Evolutionary conservation across 1,140 invertebrate species (phyloP).

Genomic region (Drosophila kanapiae): DNA sequence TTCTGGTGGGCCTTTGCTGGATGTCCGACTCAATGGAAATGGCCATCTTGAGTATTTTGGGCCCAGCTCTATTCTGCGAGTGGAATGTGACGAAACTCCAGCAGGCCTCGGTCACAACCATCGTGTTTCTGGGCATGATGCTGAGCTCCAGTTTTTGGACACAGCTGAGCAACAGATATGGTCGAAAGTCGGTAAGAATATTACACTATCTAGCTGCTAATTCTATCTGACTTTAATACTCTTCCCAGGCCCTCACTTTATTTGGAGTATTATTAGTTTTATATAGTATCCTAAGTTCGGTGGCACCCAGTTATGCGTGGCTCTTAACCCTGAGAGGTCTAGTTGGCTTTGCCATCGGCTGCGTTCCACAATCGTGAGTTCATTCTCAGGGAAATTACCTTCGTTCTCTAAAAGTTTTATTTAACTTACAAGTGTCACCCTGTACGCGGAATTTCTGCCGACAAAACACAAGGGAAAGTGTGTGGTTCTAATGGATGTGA

Average conservation of each 20-base stretch:
- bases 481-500: constrained; percentile 97
- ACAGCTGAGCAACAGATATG: constrained; percentile 97
- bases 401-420: not conserved
- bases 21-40: constrained; percentile 99
- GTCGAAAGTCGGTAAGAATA: constrained; percentile 91
- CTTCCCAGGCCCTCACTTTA: constrained; percentile 84
- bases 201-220: not conserved
- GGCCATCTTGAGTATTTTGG: constrained; percentile 97
- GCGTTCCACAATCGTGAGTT: constrained; percentile 97
- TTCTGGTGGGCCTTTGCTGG: constrained; percentile 95
- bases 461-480: constrained; percentile 97
- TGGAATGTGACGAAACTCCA: constrained; percentile 95
- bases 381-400: not conserved
- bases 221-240: not conserved
- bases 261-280: constrained; percentile 96
- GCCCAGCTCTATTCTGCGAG: constrained; percentile 96
- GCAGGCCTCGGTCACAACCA: constrained; percentile 89
- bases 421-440: constrained; percentile 90
- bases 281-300: constrained; percentile 95
- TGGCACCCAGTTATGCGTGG: constrained; percentile 96
- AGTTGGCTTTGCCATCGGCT: constrained; percentile 98
- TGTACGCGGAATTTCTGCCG: constrained; percentile 98
- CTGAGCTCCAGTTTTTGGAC: constrained; percentile 98
- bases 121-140: constrained; percentile 99
- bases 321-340: constrained; percentile 94